Evolutionary conservation across 2,797 vertebrate species (phyloP), one percentile per base, ranked within the genome.

Genomic region (Chanos chanos): DNA sequence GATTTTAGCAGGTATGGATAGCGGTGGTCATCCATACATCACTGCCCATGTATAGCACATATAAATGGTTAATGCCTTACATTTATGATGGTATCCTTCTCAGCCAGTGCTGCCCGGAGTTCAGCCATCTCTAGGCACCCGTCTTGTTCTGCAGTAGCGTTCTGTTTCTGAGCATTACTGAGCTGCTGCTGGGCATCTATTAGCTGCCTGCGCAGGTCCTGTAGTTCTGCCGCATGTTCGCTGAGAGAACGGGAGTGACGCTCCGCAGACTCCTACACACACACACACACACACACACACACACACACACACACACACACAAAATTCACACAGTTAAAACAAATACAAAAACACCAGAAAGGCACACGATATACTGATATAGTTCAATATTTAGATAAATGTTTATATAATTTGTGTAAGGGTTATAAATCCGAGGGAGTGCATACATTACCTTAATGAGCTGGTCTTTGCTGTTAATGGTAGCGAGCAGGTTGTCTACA

Each of bases 391-490:
- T 7, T 44, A 27, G 9, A 33, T 9, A 28, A 15, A 7, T 34
- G 30, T 50, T 7, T 53, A 37, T 37, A 19, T 45, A n/a, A n/a
- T n/a, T n/a, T 30, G 25, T 44, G 34, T 40, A 25, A 31, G 30
- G 33, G 19, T 44, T 28, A 28, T 51, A 3, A n/a, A 43, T 18
- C 18, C 52, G 49, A 34, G 18, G 24, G 27, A 51, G 30, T 19
- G 28, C 54, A 34, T 39, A 18, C n/a, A 3, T 19, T 63, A 91
- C 90, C 84, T 88, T 90, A 18, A 90, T 76, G 6, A 91, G 86
- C 63, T 87, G 86, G 59, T 92, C 90, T 62, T 92, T 92, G 85
- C 86, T 89, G 72, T 66, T 79, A 64, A 92, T 86, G 43, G 87
- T 88, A 43, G 86, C 80, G 48, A 91, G 45, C 50, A 92, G 82